Evolutionary conservation across 2,797 vertebrate species (phyloP).

Genomic region (Pelobates cultripes): DNA sequence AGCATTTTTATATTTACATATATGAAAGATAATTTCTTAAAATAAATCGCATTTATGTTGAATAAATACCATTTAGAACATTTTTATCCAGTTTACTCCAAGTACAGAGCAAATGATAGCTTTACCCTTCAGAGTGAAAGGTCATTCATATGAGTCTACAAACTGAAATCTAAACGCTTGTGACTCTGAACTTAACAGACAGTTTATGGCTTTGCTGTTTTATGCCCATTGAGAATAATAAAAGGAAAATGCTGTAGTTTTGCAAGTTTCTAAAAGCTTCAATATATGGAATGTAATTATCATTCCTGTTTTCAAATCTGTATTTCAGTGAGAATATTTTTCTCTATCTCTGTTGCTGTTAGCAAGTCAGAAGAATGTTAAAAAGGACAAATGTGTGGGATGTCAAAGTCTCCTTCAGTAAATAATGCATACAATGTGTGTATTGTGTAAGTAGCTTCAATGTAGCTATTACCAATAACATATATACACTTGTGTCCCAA

Average conservation of each 20-base stretch:
- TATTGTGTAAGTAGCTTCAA: too few relatives aligned
- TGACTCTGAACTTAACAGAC: conserved; percentile 27
- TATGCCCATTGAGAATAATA: conserved; percentile 36
- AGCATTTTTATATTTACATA: too few relatives aligned
- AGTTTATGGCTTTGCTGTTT: not conserved
- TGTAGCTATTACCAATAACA: too few relatives aligned
- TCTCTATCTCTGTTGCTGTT: conserved; percentile 58
- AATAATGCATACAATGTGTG: too few relatives aligned
- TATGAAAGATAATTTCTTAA: too few relatives aligned
- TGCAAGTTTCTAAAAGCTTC: conserved; percentile 39
- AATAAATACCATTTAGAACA: conserved; percentile 39
- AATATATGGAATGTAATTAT: conserved; percentile 50
- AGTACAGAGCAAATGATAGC: conserved; percentile 36
- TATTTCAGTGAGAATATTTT: conserved; percentile 41
- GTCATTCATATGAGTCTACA: conserved; percentile 32
- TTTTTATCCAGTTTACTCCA: conserved; percentile 14
- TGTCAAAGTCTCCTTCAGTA: too few relatives aligned
- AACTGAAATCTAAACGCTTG: conserved; percentile 18
- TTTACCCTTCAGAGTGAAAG: not conserved
- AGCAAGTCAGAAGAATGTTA: conserved; percentile 59
- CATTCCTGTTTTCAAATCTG: conserved; percentile 33
- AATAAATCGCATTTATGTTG: not conserved
- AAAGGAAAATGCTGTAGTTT: conserved; percentile 46
- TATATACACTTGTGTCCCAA: too few relatives aligned
- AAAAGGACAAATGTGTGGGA: too few relatives aligned